Evolutionary conservation across 2,888 invertebrate genomes (phyloP).

Genomic region (Amphiduros pacificus): DNA sequence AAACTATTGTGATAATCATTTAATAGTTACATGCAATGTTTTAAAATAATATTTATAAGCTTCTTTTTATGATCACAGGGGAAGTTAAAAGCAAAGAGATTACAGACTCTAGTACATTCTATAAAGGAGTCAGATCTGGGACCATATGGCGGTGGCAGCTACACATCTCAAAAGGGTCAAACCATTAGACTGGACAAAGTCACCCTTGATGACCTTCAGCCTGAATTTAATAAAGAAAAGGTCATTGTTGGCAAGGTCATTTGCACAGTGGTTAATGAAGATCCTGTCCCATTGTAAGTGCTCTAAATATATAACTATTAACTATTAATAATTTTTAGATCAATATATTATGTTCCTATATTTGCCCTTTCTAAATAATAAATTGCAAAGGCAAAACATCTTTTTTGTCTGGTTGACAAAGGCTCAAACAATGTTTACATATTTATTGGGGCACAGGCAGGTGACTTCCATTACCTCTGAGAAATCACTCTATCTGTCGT

Average conservation of each 20-base stretch:
- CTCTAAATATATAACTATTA: neutral
- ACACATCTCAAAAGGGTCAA: constrained; percentile 63
- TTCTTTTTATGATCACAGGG: constrained; percentile 58
- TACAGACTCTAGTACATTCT: constrained; percentile 69
- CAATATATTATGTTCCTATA: no score
- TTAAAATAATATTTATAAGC: neutral
- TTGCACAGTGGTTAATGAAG: constrained; percentile 76
- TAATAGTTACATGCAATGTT: no score
- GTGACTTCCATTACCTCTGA: no score
- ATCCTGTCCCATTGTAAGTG: constrained; percentile 67
- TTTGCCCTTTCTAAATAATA: no score
- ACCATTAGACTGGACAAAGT: constrained; percentile 63
- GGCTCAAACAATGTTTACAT: no score
- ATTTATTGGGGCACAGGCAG: no score
- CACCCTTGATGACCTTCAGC: constrained; percentile 65
- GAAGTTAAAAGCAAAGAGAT: constrained; percentile 73
- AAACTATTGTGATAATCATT: no score
- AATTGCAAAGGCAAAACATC: no score
- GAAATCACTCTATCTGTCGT: no score
- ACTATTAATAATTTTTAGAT: no score
- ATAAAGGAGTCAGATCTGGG: constrained; percentile 67
- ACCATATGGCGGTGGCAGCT: constrained; percentile 68
- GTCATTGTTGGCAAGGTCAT: constrained; percentile 79
- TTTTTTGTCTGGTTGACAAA: no score
- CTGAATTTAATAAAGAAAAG: constrained; percentile 70